Conservation (phyloP, 1,140 invertebrate species). For the Zaprionus tsacasi region DNA sequence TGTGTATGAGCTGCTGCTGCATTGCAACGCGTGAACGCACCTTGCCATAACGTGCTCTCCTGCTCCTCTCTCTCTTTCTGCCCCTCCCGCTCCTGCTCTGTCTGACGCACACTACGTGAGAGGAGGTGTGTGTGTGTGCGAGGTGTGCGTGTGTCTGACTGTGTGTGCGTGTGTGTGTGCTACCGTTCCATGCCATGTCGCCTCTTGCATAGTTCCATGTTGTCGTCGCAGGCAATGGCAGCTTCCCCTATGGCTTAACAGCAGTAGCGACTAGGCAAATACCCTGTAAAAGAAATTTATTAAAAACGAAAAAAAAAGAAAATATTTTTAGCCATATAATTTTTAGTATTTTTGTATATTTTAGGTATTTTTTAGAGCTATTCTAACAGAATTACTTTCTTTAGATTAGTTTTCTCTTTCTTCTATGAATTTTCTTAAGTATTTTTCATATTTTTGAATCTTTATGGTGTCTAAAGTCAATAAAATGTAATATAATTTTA, state of each 20-base stretch:
- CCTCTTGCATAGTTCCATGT: slow-evolving; percentile 74
- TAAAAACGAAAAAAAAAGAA: no score
- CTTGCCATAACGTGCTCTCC: slow-evolving; percentile 44
- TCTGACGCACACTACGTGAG: slow-evolving; percentile 22
- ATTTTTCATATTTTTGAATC: no score
- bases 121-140: slow-evolving; percentile 25
- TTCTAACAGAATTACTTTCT: no score
- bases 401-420: no score
- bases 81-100: neutral
- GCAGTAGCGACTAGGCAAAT: neutral
- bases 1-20: slow-evolving; percentile 38
- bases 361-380: no score
- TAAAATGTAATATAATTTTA: no score
- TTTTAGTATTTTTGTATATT: no score
- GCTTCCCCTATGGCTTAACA: slow-evolving; percentile 59
- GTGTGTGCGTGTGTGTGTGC: slow-evolving; percentile 35
- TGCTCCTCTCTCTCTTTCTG: neutral
- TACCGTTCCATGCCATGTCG: slow-evolving; percentile 60
- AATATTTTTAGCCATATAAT: no score
- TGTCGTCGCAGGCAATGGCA: slow-evolving; percentile 49
- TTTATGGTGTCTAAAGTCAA: no score
- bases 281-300: neutral
- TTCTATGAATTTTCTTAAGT: no score
- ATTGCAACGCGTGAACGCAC: slow-evolving; percentile 81
- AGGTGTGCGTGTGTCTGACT: slow-evolving; percentile 33